Base-by-base conservation (phyloP, 2,888 invertebrate genomes). In the Torymus aiolomorphi region DNA sequence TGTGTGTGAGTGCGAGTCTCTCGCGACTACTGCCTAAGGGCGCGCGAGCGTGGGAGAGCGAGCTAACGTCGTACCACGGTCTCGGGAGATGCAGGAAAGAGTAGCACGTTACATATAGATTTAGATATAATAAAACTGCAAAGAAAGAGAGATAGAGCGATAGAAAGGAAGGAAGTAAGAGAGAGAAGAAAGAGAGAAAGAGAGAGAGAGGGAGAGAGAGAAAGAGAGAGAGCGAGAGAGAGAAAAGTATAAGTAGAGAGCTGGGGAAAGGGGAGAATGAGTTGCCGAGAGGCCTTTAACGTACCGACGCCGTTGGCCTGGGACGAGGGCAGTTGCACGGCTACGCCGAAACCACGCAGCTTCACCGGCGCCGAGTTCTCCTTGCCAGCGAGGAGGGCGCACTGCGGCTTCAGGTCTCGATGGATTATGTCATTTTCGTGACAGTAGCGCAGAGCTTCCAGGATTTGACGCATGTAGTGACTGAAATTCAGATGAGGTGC, bases 321-420 rank as follows among this genome's bases (percentile, higher is more conserved):
- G 65, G 94, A 93, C 49, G 96, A 94, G n/a, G 96, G 95, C 84
- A 99, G 92, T 89, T 98, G 98, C 65, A 98, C 95, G 14, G 99
- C 98, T 16, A 98, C 97, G 0, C 98, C 98, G 89, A 99, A 99
- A 13, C 99, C 99, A 42, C 98, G 98, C 75, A 99, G 93, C 91
- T 99, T 99, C 85, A 99, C 96, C 0, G 99, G 99, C 52, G 99
- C 98, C 70, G 98, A 98, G 92, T 99, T 99, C 90, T 99, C 99
- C 85, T 97, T 95, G 76, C 97, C 97, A 57, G 99, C 98, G 80
- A 99, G 92, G 70, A 99, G 93, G 71, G 98, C 97, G 92, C 98
- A 98, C 88, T 99, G 98, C 12, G 99, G 99, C 87, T 98, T 95
- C 85, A 99, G 95, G 91, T 99, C 99, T 82, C 99, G 94, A 91